A percentile compares a stretch with the other conserved stretches of the same genome.
Evolutionary conservation across 2,888 invertebrate species (phyloP).

Genomic region (Schizotus pectinicornis): DNA sequence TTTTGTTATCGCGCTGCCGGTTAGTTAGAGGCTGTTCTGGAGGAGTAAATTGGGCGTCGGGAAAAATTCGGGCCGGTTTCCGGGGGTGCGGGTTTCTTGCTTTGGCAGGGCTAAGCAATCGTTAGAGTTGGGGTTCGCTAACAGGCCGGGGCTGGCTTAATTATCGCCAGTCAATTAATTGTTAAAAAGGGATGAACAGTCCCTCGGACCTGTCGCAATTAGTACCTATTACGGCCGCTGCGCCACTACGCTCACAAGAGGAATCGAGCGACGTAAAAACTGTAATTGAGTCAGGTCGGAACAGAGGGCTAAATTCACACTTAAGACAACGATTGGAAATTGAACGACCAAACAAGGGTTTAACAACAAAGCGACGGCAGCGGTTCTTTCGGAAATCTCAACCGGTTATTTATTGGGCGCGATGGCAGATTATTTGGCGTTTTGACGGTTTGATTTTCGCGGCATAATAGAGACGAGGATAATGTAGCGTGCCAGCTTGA

Average conservation of each 20-base stretch:
- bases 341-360: background rate
- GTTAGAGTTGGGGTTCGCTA: slow-evolving; percentile 39
- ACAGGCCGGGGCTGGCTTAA: slow-evolving; percentile 44
- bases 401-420: background rate
- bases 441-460: background rate
- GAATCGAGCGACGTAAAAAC: slow-evolving; percentile 28
- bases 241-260: slow-evolving; percentile 31
- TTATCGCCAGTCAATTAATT: slow-evolving; percentile 58
- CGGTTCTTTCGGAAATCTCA: background rate
- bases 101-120: slow-evolving; percentile 29
- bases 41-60: too few species aligned
- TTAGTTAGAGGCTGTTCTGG: too few species aligned
- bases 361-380: too few species aligned
- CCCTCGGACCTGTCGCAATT: slow-evolving; percentile 51
- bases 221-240: slow-evolving; percentile 50
- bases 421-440: background rate
- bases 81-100: background rate
- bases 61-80: too few species aligned
- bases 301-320: slow-evolving; percentile 10
- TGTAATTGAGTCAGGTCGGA: slow-evolving; percentile 17
- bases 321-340: background rate
- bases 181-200: slow-evolving; percentile 51
- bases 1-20: too few species aligned
- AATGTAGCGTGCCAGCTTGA: slow-evolving; percentile 18
- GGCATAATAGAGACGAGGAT: slow-evolving; percentile 1